Percentiles rank a stretch among this genome's conserved stretches.
phyloP scores from a whole-genome alignment of 2,888 invertebrate species.

The Phyllotreta striolata region DNA sequence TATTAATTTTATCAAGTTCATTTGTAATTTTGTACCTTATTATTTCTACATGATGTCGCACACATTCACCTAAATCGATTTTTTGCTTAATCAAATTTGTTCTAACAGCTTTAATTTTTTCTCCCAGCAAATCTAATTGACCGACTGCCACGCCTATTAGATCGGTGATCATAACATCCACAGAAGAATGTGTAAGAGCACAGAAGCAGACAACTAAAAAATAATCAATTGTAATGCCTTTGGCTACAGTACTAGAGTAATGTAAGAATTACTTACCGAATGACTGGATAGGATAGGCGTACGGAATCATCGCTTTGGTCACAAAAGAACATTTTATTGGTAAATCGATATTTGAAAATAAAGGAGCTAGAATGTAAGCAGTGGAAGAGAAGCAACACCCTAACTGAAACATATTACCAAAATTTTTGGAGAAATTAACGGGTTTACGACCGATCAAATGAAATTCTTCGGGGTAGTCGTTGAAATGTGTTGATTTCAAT shows the following conservation, averaged over 20 bases:
- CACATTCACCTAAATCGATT: constrained; percentile 8
- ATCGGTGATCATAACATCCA: constrained; percentile 4
- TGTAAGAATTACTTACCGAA: neutral
- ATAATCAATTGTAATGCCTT: neutral
- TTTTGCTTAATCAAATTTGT: neutral
- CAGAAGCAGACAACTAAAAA: neutral
- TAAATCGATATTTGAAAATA: constrained; percentile 2
- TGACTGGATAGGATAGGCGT: neutral
- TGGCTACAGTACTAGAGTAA: neutral
- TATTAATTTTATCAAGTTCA: neutral
- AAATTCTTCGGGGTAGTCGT: neutral
- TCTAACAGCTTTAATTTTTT: constrained; percentile 6
- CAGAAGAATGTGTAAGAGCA: constrained; percentile 8
- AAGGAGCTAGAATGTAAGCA: neutral
- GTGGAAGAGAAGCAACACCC: constrained; percentile 8
- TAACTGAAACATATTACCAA: constrained; percentile 10
- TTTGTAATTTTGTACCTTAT: constrained; percentile 9
- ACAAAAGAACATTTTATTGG: constrained; percentile 12
- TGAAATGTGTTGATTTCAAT: too few species aligned
- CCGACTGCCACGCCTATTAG: constrained; percentile 9
- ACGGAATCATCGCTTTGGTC: neutral
- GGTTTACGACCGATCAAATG: neutral
- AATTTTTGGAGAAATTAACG: constrained; percentile 3
- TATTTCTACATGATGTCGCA: constrained; percentile 7
- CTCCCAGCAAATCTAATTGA: constrained; percentile 2